These are phyloP conservation scores for Cryptoprocta ferox DNA, from an alignment of 2,797 vertebrate genomes.

Conservation along the genomic window DNA sequence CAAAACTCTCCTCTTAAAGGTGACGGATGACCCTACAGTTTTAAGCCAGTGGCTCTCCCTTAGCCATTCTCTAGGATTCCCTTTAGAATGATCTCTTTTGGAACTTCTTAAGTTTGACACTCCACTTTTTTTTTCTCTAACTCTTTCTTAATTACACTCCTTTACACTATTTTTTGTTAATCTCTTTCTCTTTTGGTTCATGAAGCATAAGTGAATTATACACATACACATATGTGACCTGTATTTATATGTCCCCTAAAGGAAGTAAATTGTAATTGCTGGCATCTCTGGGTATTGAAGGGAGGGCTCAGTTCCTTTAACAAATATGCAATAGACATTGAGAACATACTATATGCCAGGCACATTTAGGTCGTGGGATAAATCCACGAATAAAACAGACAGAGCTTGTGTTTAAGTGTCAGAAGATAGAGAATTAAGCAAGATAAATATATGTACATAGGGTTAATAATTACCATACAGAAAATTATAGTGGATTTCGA, in stretches of 20 bases:
- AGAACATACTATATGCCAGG: background rate
- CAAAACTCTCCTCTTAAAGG: background rate
- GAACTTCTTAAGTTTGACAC: background rate
- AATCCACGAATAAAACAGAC: background rate
- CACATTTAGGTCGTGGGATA: background rate
- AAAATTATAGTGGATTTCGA: background rate
- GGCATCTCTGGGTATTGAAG: background rate
- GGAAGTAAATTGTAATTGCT: background rate
- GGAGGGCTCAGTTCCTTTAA: background rate
- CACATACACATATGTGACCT: background rate
- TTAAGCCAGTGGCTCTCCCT: background rate
- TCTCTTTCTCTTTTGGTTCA: background rate
- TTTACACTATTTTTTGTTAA: background rate
- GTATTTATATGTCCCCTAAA: background rate
- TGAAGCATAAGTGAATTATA: background rate
- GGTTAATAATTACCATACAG: background rate
- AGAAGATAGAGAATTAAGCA: background rate
- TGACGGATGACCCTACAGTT: background rate
- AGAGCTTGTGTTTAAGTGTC: background rate
- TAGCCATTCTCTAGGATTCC: background rate
- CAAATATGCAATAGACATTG: background rate
- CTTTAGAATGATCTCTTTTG: background rate
- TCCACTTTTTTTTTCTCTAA: background rate
- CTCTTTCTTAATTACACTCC: background rate
- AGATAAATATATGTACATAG: background rate